Evolutionary conservation across 2,888 invertebrate species (phyloP), one percentile per base, ranked within the genome.

Genomic region (Theodoxus fluviatilis): DNA sequence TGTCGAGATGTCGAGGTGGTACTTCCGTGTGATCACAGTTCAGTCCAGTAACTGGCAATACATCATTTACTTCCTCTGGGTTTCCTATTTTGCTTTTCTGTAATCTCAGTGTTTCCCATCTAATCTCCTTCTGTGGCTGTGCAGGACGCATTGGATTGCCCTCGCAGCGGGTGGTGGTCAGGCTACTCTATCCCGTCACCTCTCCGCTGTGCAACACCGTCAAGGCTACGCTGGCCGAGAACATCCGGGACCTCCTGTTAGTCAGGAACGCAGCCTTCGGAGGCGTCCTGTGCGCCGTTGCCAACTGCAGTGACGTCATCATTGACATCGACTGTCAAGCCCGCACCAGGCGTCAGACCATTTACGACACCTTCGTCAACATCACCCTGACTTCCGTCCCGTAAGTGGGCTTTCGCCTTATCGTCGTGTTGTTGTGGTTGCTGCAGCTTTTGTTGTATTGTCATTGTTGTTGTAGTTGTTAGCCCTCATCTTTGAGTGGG

Each of bases 221-320:
- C 31, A 31, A 7, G 59, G 38, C 12, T 55, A 40, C 63, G 64
- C 9, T 69, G 52, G n/a, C 37, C 15, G 37, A 52, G 38, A 43
- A 52, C 38, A 35, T 64, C 2, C n/a, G 31, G 0, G 69, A 64
- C 15, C 61, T 52, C 15, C 59, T 71, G 40, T 43, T n/a, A 3
- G 28, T 49, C 3, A 55, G 76, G 57, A 72, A 74, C 43, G 6
- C n/a, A 3, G 25, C 15, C 6, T 74, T 73, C 71, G 37, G 57
- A 9, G 59, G 68, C 18, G 33, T 64, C 2, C 70, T 79, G 1
- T 81, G 81, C 67, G 12, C n/a, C 25, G 28, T 47, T 6, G 1
- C 55, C 1, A 70, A 78, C 66, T 81, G 81, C 69, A 33, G 43
- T 55, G 79, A 79, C 70, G 67, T 79, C n/a, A 28, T 12, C 25